A percentile compares a stretch with the other conserved stretches of the same genome.
These are phyloP conservation scores for Alexandromys oeconomus DNA, from an alignment of 2,797 vertebrate genomes.

Conservation along the genomic window DNA sequence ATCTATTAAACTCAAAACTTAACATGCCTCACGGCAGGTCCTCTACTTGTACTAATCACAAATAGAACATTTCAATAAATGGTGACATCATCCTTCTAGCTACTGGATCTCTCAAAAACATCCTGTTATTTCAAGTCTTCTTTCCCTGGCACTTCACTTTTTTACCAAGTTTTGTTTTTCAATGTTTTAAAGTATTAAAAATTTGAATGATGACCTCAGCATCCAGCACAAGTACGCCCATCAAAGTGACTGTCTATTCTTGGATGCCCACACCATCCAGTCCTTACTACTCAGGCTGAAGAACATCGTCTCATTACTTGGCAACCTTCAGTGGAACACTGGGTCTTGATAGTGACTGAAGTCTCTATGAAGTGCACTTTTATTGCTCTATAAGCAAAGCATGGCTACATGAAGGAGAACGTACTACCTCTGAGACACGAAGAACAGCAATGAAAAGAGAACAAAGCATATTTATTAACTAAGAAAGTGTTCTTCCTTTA, in stretches of 20 bases:
- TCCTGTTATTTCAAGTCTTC: not conserved
- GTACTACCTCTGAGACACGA: not conserved
- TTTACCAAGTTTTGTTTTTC: not conserved
- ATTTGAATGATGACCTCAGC: not conserved
- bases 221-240: not conserved
- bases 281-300: not conserved
- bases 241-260: not conserved
- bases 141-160: not conserved
- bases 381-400: not conserved
- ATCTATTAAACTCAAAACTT: not conserved
- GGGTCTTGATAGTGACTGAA: not conserved
- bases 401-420: not conserved
- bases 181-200: not conserved
- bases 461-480: not conserved
- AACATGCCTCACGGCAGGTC: not conserved
- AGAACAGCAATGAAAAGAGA: not conserved
- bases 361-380: not conserved
- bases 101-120: not conserved
- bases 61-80: not conserved
- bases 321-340: not conserved
- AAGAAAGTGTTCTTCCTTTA: constrained; percentile 15
- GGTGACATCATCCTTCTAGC: not conserved
- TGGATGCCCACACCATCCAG: not conserved
- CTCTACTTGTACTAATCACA: not conserved
- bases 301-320: not conserved